Evolutionary conservation across 2,888 invertebrate genomes (phyloP).

Genomic region (Agrochola lychnidis): DNA sequence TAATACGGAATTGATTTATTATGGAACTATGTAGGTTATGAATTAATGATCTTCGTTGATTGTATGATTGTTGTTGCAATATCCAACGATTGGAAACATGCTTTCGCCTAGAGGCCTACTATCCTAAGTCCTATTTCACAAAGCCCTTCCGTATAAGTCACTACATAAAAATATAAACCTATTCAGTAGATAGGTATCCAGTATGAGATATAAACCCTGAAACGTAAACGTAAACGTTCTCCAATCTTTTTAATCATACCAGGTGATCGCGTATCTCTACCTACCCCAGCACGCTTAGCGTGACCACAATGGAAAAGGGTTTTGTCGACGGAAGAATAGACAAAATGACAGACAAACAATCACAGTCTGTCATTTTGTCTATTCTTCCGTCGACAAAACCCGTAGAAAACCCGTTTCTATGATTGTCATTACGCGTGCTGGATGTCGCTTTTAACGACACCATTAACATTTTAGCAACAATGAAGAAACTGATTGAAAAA

Average conservation of each 20-base stretch:
- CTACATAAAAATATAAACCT: no score
- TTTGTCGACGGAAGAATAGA: no score
- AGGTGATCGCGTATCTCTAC: no score
- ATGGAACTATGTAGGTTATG: conserved; percentile 49
- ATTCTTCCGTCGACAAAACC: no score
- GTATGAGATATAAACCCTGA: background rate
- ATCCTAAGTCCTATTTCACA: background rate
- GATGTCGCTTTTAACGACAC: background rate
- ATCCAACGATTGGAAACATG: conserved; percentile 18
- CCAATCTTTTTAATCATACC: background rate
- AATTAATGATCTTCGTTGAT: conserved; percentile 44
- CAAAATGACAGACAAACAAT: no score
- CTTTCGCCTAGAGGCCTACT: conserved; percentile 3
- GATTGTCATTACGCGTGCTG: no score
- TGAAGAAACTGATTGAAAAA: conserved; percentile 15
- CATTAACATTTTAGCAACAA: conserved; percentile 4
- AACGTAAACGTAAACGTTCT: background rate
- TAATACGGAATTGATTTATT: conserved; percentile 52
- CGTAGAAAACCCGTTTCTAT: no score
- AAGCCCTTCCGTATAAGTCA: background rate
- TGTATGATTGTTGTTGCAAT: conserved; percentile 45
- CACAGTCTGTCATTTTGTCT: no score
- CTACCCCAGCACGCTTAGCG: background rate
- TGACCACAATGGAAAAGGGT: no score
- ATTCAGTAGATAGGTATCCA: background rate